Base-by-base conservation (phyloP, 1,140 invertebrate genomes). In the Artemia franciscana region DNA sequence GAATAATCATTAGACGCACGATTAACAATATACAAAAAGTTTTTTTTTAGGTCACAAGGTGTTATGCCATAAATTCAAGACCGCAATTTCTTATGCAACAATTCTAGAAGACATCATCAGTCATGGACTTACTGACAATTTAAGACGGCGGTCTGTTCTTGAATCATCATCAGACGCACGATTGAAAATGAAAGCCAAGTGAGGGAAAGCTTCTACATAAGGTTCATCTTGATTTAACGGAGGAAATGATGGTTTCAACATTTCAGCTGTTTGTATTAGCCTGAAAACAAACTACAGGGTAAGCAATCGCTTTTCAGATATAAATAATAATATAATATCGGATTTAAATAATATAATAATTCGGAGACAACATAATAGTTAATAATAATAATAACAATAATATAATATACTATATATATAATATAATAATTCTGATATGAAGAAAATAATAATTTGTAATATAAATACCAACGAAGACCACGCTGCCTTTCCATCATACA, bases 181-280 rank as follows among this genome's bases (percentile, higher is more conserved):
- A 71, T 88, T 89, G 57, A 88, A 84, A 4, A 88, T 70, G 70
- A 89, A 80, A 24, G 89, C 71, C 61, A 87, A 70, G 68, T 87
- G 83, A 4, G 85, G 85, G 70, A 84, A 82, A 72, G 82, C 80
- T 68, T 86, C 84, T 2, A 77, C 73, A 62, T 77, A 76, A 67
- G 81, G 79, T 70, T 82, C 80, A 68, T 82, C 80, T 66, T 76
- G 74, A 27, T 77, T 77, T 25, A 79, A 79, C 23, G 80, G 80
- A 4, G 83, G 80, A 2, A 82, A 81, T 2, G 74, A 71, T 2
- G 87, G 88, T 70, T 88, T 87, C 67, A 91, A 73, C 85, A 90
- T 89, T 75, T 90, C 86, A 26, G 86, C 85, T 60, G 84, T 81
- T 73, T 86, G 83, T 23, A 89, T 72, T 73, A 88, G 86, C 71